phyloP scores from a whole-genome alignment of 2,113 vertebrate genomes.

The Otis tarda region DNA sequence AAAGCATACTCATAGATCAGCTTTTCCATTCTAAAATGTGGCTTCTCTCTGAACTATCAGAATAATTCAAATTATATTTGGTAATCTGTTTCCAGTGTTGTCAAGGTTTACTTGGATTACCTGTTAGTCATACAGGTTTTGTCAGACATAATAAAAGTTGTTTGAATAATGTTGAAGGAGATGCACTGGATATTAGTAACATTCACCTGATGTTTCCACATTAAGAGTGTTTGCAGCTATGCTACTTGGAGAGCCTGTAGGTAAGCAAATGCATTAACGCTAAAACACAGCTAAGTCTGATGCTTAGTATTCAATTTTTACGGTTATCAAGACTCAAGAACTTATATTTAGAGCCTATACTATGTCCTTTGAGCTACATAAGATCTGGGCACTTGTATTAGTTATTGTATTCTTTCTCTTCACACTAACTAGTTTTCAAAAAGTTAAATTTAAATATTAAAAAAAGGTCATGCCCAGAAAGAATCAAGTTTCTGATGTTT shows the following conservation, averaged over 20 bases:
- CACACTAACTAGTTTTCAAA: neutral
- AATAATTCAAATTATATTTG: neutral
- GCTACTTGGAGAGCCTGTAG: neutral
- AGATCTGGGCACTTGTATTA: neutral
- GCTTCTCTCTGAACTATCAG: neutral
- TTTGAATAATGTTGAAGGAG: neutral
- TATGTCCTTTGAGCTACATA: neutral
- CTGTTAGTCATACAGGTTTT: neutral
- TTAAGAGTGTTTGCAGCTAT: neutral
- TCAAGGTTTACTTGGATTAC: neutral
- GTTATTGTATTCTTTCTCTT: neutral
- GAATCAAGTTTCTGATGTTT: neutral
- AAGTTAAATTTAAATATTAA: neutral
- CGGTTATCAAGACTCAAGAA: neutral
- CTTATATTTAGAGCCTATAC: neutral
- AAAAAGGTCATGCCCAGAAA: neutral
- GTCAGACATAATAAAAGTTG: neutral
- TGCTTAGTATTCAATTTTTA: neutral
- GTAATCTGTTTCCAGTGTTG: neutral
- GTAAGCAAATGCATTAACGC: neutral
- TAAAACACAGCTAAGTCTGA: neutral
- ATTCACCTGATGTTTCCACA: neutral
- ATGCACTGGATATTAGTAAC: neutral
- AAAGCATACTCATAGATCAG: neutral
- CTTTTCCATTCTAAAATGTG: neutral